Evolutionary conservation across 2,888 invertebrate genomes (phyloP).

Genomic region (Alviniconcha strummeri): DNA sequence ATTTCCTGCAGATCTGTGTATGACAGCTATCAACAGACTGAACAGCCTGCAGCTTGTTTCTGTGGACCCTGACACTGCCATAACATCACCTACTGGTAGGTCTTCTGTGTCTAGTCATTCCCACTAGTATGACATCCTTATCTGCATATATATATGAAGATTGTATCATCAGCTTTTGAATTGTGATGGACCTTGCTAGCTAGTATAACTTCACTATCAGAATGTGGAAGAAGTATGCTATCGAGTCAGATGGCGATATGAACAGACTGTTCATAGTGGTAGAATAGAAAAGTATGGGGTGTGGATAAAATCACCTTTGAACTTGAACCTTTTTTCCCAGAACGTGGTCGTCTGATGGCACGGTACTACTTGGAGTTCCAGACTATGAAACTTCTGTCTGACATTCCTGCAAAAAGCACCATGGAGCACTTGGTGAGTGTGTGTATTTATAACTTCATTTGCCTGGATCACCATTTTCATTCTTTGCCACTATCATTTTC

Average conservation of each 20-base stretch:
- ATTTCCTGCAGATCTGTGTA: slow-evolving; percentile 80
- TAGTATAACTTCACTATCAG: too few species aligned
- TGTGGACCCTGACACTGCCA: slow-evolving; percentile 76
- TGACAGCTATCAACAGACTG: slow-evolving; percentile 82
- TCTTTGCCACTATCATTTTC: too few species aligned
- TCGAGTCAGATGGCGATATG: too few species aligned
- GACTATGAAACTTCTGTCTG: slow-evolving; percentile 80
- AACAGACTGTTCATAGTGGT: too few species aligned
- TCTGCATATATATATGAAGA: too few species aligned
- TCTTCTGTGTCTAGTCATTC: neutral
- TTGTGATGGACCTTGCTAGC: too few species aligned
- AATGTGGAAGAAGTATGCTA: too few species aligned
- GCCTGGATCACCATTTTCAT: neutral
- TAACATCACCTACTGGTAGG: slow-evolving; percentile 78
- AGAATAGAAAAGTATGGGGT: too few species aligned
- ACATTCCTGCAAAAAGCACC: slow-evolving; percentile 64
- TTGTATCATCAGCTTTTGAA: too few species aligned
- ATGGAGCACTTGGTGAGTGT: slow-evolving; percentile 68
- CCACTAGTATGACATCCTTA: too few species aligned
- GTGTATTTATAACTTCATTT: too few species aligned
- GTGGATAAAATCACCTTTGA: too few species aligned
- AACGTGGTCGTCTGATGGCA: slow-evolving; percentile 82
- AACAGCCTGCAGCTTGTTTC: slow-evolving; percentile 80
- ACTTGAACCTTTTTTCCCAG: slow-evolving; percentile 44
- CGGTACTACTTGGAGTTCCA: slow-evolving; percentile 80